Base-by-base conservation (phyloP, 2,888 invertebrate species). In the Athalia circularis region DNA sequence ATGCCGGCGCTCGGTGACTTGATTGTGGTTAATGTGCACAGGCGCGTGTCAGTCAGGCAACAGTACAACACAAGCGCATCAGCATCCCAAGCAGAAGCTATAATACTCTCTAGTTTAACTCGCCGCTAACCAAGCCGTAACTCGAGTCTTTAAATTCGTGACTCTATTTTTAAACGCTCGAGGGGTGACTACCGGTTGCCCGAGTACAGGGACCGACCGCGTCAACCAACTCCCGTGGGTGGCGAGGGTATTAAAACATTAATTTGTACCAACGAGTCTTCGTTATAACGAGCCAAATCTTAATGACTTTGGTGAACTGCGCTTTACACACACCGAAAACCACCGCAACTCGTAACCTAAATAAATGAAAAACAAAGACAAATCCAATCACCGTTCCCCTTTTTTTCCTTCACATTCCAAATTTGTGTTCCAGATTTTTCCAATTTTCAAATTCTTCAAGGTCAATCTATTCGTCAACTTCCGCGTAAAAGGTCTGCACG, bases 1-100 rank as follows among this genome's bases (percentile, higher is more conserved):
- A 62, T 64, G 75, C 50, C 64, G n/a, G 52, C 29, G 52, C 78
- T 57, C 77, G 78, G 72, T 62, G 70, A 64, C 78, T 78, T 70
- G 78, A 64, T 64, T 72, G 78, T 57, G 77, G 77, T 79, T 80
- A 80, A 80, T 80, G 65, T 65, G 57, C 57, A 59, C 59, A 77
- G 64, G 68, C 81, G 79, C 78, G 74, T 81, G 81, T 80, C 78
- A 80, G 61, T 80, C 78, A 77, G 79, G 65, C 76, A 43, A 29
- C 29, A 29, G 29, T 29, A 29, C 29, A 29, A 29, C 29, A 29
- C 29, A 29, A 29, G 29, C 29, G 29, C 29, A 29, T 29, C 29
- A 29, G 29, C 29, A 29, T 29, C 29, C 29, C 29, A 29, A 29
- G 29, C 29, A 29, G 29, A 29, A 29, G 29, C 29, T 29, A 29